Evolutionary conservation across 1,140 invertebrate species (phyloP), one percentile per base, ranked within the genome.

Genomic region (Macrobrachium nipponense): DNA sequence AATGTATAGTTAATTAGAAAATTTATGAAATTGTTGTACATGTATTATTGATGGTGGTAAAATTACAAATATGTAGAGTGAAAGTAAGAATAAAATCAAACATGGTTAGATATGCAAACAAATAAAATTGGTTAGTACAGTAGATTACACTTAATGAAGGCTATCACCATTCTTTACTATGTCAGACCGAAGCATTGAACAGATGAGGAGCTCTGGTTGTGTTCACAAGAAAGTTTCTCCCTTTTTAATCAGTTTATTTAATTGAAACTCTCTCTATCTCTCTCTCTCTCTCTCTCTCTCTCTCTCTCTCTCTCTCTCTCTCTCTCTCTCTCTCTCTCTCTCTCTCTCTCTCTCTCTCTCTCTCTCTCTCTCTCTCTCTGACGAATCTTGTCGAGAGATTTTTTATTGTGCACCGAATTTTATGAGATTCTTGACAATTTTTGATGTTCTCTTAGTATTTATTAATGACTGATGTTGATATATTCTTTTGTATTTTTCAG

Each of bases 201-300:
- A 64, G 17, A 5, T 5, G 62, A 20, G 62, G 17, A 64, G 1
- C 62, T 17, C 17, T 64, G 62, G 20, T 20, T 17, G 62, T 20
- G 17, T 64, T 18, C 3, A 17, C 62, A 18, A 64, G 20, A 17
- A 17, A 64, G 5, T 73, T 5, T 15, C 14, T 73, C 70, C 10
- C 70, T 73, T 27, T 23, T 36, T 75, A 36, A 36, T 36, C 27
- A 36, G 27, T 36, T 36, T 36, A 36, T 36, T 36, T 36, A 36
- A 36, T 36, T 4, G 27, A 36, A 8, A 2, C 20, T 75, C 72
- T 23, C 72, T 75, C 72, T 23, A 20, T 75, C 72, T 75, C 72
- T 75, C 72, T 75, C 72, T 75, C 72, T 23, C 72, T 75, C 72
- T 23, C 72, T 75, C 72, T 75, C 20, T 75, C 72, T 23, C 72